These are phyloP conservation scores for Mohoua ochrocephala DNA, from an alignment of 2,113 vertebrate genomes.

Conservation along the genomic window DNA sequence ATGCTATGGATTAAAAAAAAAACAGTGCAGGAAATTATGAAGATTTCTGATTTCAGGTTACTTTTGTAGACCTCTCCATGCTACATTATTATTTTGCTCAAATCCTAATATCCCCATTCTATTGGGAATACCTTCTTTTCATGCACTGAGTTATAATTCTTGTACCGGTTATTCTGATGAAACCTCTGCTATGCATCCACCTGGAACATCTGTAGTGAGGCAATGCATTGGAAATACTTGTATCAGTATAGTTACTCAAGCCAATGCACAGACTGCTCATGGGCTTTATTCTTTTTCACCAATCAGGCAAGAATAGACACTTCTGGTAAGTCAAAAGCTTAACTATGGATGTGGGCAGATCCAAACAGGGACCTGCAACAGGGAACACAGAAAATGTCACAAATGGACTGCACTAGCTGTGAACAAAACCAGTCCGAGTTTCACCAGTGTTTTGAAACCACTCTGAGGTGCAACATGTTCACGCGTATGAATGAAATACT, in stretches of 20 bases:
- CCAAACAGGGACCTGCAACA: not conserved
- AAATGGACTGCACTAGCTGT: not conserved
- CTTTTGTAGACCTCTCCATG: not conserved
- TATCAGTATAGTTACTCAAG: not conserved
- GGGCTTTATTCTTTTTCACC: not conserved
- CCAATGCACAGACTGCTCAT: not conserved
- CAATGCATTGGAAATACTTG: not conserved
- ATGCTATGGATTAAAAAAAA: not conserved
- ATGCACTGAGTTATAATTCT: not conserved
- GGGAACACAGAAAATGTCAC: not conserved
- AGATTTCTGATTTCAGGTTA: not conserved
- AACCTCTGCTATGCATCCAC: not conserved
- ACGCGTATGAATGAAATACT: not conserved
- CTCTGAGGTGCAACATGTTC: not conserved
- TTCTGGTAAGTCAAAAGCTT: not conserved
- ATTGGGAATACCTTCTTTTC: not conserved
- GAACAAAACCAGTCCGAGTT: not conserved
- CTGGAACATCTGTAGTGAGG: not conserved
- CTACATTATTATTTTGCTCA: fast-evolving
- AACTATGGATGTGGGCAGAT: not conserved
- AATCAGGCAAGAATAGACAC: not conserved
- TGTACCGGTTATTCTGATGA: not conserved
- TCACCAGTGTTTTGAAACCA: not conserved
- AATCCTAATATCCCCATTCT: not conserved
- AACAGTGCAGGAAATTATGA: not conserved